Evolutionary conservation across 2,113 vertebrate genomes (phyloP).

Genomic region (Hydrolagus affinis): DNA sequence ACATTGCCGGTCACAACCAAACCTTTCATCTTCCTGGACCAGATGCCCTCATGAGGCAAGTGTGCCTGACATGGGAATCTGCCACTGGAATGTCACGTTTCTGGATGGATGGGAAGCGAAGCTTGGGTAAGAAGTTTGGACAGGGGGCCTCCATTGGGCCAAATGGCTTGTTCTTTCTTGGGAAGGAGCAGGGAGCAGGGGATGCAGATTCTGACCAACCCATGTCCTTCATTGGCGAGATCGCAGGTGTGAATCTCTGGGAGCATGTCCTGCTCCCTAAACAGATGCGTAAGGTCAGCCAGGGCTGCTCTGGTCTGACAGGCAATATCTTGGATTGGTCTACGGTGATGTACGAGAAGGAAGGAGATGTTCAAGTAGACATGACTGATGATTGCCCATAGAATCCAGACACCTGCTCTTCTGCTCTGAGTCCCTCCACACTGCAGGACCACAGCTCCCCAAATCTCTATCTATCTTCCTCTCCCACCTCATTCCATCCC

Average conservation of each 20-base stretch:
- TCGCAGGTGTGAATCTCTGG: slow-evolving; percentile 69
- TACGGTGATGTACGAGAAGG: slow-evolving; percentile 55
- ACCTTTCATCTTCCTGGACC: slow-evolving; percentile 54
- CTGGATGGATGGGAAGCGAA: slow-evolving; percentile 57
- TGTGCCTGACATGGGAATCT: slow-evolving; percentile 66
- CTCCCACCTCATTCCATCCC: no score
- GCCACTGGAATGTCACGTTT: slow-evolving; percentile 52
- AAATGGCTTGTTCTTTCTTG: slow-evolving; percentile 53
- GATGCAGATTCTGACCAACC: slow-evolving; percentile 50
- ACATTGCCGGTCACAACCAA: slow-evolving; percentile 52
- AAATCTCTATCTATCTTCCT: no score
- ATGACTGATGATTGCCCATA: no score
- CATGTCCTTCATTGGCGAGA: slow-evolving; percentile 62
- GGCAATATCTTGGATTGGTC: slow-evolving; percentile 67
- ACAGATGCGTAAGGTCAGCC: slow-evolving; percentile 54
- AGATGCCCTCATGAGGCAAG: slow-evolving; percentile 56
- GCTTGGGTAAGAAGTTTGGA: slow-evolving; percentile 60
- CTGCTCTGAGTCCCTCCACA: no score
- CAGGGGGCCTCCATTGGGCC: slow-evolving; percentile 52
- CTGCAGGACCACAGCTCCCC: no score
- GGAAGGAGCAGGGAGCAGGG: slow-evolving; percentile 59
- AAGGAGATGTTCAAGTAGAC: slow-evolving; percentile 50
- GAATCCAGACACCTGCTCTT: no score
- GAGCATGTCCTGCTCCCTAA: slow-evolving; percentile 56
- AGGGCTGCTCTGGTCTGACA: slow-evolving; percentile 46